Base-by-base conservation (phyloP, 2,888 invertebrate genomes). In the Panopea generosa region DNA sequence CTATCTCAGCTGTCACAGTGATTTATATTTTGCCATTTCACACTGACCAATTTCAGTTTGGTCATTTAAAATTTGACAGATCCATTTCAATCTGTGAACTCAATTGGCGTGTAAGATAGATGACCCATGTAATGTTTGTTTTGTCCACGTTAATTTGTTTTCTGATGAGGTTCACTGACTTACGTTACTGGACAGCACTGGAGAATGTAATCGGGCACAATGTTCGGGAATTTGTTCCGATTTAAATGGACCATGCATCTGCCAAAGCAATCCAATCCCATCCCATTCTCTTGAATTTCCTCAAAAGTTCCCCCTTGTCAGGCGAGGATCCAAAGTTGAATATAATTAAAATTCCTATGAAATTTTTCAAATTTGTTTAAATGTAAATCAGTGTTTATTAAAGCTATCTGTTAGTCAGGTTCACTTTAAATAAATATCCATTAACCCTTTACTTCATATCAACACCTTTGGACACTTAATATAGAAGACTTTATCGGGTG, bases 41-140 rank as follows among this genome's bases (percentile, higher is more conserved):
- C 69, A 60, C 53, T 69, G 61, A 47, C 27, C 61, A 53, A 61
- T 27, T 69, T 61, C 61, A 60, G 53, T 69, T 61, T 38, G 18
- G 20, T 55, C 69, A 56, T 56, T 56, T 56, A 56, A 27, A 56
- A 18, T 56, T 56, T 60, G 68, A 68, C 68, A 68, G 60, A 29
- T 68, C 38, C 52, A 52, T 60, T 68, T 60, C 52, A 59, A 47
- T 60, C 52, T 53, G 29, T 16, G 18, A 22, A 60, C 14, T 33
- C 72, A 73, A 73, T 60, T 66, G 69, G 73, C 77, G 68, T 56
- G 52, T 60, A 78, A 67, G 63, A 62, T 61, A 59, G 56, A 66
- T 68, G 67, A 70, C 59, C 74, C 78, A 66, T 74, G 71, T 55
- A 74, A 74, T 78, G 74, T 78, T 78, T 66, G 74, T 74, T 71